Conservation (phyloP, 2,113 vertebrate genomes). For the Lathamus discolor region DNA sequence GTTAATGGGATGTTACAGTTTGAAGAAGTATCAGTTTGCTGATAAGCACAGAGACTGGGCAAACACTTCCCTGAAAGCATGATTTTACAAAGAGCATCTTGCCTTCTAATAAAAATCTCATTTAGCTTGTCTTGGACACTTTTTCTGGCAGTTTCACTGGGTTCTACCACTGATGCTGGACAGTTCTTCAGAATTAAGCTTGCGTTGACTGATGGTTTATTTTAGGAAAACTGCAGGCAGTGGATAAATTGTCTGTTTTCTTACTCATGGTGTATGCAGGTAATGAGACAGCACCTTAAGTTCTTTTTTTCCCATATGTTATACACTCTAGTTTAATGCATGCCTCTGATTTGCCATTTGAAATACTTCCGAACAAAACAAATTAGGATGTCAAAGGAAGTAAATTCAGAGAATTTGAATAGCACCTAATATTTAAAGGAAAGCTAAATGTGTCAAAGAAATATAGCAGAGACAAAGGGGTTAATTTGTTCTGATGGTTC, state of each 20-base stretch:
- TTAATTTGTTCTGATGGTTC: conserved; percentile 17
- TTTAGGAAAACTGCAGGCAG: neutral
- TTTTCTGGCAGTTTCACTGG: neutral
- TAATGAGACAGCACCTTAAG: neutral
- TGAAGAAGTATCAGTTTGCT: neutral
- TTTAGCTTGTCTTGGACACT: neutral
- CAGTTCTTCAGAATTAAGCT: neutral
- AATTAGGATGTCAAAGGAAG: neutral
- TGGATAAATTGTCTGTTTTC: neutral
- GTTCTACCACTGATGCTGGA: neutral
- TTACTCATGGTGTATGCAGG: neutral
- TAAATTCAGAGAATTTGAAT: neutral
- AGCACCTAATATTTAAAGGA: neutral
- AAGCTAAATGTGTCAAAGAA: neutral
- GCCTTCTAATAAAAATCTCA: neutral
- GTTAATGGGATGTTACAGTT: neutral
- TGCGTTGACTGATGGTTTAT: neutral
- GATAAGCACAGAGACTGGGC: neutral
- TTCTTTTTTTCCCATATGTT: neutral
- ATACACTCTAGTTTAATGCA: neutral
- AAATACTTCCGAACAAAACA: neutral
- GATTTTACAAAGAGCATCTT: neutral
- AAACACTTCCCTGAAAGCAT: neutral
- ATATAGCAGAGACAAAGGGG: neutral
- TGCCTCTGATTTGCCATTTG: neutral